Percentiles rank a stretch among this genome's conserved stretches.
Evolutionary conservation across 2,113 vertebrate genomes (phyloP).

Genomic region (Rhea pennata): DNA sequence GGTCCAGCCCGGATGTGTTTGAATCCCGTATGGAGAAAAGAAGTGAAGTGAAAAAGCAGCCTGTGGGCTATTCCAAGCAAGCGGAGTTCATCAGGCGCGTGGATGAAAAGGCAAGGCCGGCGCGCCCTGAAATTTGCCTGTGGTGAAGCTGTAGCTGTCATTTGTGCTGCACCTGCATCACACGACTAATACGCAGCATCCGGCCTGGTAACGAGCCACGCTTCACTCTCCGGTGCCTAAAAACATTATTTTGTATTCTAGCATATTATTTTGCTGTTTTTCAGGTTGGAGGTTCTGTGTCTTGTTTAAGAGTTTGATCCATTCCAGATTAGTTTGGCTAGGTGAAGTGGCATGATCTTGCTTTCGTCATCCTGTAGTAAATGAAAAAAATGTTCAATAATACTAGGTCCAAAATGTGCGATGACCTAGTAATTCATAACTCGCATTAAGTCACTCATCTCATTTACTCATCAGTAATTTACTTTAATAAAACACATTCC

Average conservation of each 20-base stretch:
- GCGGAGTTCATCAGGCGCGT: slow-evolving; percentile 85
- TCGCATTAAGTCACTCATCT: background rate
- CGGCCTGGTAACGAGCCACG: background rate
- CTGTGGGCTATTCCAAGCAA: slow-evolving; percentile 86
- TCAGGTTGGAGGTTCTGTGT: background rate
- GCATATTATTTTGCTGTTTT: background rate
- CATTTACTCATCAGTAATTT: background rate
- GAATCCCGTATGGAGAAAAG: slow-evolving; percentile 83
- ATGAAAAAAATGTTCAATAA: background rate
- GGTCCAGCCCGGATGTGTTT: slow-evolving; percentile 87
- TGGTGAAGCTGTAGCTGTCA: background rate
- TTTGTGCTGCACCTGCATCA: background rate
- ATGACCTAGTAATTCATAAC: background rate
- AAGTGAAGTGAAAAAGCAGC: slow-evolving; percentile 80
- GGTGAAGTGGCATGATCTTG: background rate
- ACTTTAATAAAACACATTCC: background rate
- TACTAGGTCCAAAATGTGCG: background rate
- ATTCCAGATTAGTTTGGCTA: background rate
- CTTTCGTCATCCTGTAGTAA: background rate
- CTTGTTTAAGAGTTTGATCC: background rate
- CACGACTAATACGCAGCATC: accelerated
- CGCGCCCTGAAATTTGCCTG: background rate
- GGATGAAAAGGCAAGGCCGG: slow-evolving; percentile 83
- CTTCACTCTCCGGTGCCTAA: background rate
- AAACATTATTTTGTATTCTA: background rate